A percentile compares a stretch with the other conserved stretches of the same genome.
Conservation (phyloP, 2,797 vertebrate species). For the Muscicapa striata region DNA sequence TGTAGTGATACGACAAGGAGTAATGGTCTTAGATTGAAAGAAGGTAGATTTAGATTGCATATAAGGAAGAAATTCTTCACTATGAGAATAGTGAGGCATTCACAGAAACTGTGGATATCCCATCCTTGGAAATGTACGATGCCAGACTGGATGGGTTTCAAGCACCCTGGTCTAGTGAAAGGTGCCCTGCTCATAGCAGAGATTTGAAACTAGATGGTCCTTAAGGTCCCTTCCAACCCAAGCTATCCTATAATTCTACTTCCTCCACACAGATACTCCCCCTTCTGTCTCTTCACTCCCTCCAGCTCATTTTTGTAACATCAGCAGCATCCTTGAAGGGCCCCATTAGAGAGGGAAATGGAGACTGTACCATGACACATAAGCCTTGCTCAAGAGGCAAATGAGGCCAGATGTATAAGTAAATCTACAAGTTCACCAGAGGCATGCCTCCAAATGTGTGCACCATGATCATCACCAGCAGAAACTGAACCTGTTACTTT, state of each 20-base stretch:
- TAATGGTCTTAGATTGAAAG: neutral
- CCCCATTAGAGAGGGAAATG: rapidly evolving
- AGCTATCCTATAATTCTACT: neutral
- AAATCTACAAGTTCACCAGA: neutral
- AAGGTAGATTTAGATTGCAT: neutral
- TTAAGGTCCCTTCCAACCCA: neutral
- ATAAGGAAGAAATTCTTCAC: neutral
- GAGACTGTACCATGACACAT: neutral
- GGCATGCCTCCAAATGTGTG: neutral
- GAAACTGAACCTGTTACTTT: rapidly evolving
- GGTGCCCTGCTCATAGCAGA: neutral
- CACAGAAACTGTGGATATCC: neutral
- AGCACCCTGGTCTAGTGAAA: neutral
- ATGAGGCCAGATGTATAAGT: neutral
- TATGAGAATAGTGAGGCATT: neutral
- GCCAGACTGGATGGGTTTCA: neutral
- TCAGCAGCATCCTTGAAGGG: neutral
- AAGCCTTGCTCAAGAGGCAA: neutral
- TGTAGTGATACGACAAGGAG: neutral
- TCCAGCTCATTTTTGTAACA: neutral
- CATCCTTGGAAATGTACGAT: neutral
- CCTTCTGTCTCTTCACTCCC: neutral
- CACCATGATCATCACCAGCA: rapidly evolving
- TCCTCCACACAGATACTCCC: neutral
- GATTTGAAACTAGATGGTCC: neutral